Conservation (phyloP, 2,888 invertebrate species). For the Leucoma salicis region DNA sequence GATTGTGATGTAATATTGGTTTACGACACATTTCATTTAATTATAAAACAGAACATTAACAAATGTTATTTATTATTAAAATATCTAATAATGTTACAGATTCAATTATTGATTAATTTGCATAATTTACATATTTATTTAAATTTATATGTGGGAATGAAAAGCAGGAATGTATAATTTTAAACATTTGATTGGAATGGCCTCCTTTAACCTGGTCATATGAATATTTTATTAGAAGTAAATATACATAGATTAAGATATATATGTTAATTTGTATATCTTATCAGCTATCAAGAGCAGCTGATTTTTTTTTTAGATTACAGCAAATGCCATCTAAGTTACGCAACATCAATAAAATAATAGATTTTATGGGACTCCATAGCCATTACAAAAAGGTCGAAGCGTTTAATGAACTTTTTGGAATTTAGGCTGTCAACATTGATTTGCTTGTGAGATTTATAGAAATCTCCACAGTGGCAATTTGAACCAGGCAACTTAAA, state of each 20-base stretch:
- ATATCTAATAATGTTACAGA: conserved; percentile 18
- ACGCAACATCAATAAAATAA: conserved; percentile 3
- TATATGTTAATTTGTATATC: background rate
- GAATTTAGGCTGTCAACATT: too few species aligned
- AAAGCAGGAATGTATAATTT: conserved; percentile 8
- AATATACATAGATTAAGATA: background rate
- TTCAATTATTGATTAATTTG: conserved; percentile 20
- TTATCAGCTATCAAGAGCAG: background rate
- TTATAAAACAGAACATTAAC: conserved; percentile 16
- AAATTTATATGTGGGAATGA: conserved; percentile 20
- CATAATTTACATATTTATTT: conserved; percentile 22
- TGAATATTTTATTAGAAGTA: background rate
- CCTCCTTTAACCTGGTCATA: conserved; percentile 3
- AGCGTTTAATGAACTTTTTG: too few species aligned
- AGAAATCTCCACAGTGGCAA: too few species aligned
- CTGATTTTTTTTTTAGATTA: background rate
- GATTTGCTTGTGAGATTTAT: too few species aligned
- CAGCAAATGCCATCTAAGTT: background rate
- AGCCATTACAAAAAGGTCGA: too few species aligned
- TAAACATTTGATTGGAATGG: background rate
- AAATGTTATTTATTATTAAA: conserved; percentile 23
- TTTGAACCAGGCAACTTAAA: too few species aligned
- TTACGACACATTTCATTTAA: conserved; percentile 10
- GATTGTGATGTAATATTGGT: too few species aligned
- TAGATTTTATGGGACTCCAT: too few species aligned